Percentiles rank a stretch among this genome's conserved stretches.
Conservation (phyloP, 2,113 vertebrate species). For the Pseudorasbora parva region DNA sequence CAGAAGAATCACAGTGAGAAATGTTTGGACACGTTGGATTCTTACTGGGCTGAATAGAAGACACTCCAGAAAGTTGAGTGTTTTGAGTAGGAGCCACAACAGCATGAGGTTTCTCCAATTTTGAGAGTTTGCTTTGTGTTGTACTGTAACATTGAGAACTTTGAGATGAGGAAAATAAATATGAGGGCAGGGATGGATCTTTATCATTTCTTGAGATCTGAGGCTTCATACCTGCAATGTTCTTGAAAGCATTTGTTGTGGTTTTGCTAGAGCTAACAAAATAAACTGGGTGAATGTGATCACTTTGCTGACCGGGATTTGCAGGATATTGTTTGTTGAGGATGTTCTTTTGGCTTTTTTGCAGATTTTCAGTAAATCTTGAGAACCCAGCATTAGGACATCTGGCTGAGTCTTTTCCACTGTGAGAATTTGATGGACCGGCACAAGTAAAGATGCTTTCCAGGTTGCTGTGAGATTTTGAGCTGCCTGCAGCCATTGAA, state of each 20-base stretch:
- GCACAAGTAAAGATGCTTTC: conserved; percentile 49
- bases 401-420: conserved; percentile 44
- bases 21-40: conserved; percentile 65
- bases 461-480: conserved; percentile 57
- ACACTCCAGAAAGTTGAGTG: conserved; percentile 27
- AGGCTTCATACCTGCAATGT: conserved; percentile 63
- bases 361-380: conserved; percentile 54
- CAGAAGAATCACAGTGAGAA: conserved; percentile 71
- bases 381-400: conserved; percentile 57
- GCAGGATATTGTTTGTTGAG: conserved; percentile 50
- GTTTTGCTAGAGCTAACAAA: conserved; percentile 64
- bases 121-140: conserved; percentile 64
- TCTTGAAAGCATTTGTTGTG: conserved; percentile 39
- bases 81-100: conserved; percentile 58
- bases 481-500: conserved; percentile 54
- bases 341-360: conserved; percentile 58
- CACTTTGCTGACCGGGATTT: conserved; percentile 60
- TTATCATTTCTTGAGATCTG: conserved; percentile 50
- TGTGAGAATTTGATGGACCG: conserved; percentile 56
- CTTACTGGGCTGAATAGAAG: conserved; percentile 60
- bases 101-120: conserved; percentile 61
- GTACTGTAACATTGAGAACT: conserved; percentile 60
- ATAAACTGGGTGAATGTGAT: conserved; percentile 62
- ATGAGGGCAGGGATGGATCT: conserved; percentile 40
- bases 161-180: conserved; percentile 68